Percentiles rank a stretch among this genome's conserved stretches.
Conservation (phyloP, 2,797 vertebrate genomes). For the Pantherophis vulpinus region DNA sequence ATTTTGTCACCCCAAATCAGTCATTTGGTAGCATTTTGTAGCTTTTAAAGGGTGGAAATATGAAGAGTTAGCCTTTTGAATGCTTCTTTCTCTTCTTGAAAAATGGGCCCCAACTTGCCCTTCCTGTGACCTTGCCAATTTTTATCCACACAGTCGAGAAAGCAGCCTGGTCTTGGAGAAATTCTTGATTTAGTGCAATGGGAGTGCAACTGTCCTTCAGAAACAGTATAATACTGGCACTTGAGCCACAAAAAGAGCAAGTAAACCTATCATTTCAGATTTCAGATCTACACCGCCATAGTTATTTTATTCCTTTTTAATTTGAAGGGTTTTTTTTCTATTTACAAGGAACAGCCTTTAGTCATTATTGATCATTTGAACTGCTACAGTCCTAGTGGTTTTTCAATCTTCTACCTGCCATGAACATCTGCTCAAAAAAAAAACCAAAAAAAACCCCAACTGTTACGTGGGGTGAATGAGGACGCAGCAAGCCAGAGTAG, state of each 20-base stretch:
- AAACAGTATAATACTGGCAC: not conserved
- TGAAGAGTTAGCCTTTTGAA: not conserved
- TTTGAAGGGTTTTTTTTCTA: not conserved
- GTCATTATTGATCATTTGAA: not conserved
- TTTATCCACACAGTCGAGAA: not conserved
- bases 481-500: no score
- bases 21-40: not conserved
- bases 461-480: no score
- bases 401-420: not conserved
- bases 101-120: not conserved
- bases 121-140: not conserved
- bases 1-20: not conserved
- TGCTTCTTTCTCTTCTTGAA: not conserved
- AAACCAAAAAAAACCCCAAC: no score
- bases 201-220: not conserved
- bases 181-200: not conserved
- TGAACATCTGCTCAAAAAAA: not conserved
- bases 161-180: not conserved
- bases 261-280: not conserved
- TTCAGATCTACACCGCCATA: not conserved
- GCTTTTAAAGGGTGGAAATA: not conserved
- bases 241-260: not conserved
- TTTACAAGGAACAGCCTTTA: not conserved
- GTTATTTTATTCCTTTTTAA: not conserved
- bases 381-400: not conserved